phyloP scores from a whole-genome alignment of 2,113 vertebrate species.

The Hypocryptadius cinnamomeus region DNA sequence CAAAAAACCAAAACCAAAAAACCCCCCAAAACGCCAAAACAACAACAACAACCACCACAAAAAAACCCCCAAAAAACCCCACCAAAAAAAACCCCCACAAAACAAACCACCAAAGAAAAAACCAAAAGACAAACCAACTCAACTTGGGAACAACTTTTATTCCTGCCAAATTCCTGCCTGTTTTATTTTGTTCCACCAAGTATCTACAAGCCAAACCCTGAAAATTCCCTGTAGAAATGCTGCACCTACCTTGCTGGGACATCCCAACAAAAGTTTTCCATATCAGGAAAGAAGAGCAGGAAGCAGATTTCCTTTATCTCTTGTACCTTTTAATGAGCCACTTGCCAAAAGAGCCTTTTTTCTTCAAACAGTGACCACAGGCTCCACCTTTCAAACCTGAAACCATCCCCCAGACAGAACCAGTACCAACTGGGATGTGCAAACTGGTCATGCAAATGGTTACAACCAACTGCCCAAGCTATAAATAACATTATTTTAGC shows the following conservation, averaged over 20 bases:
- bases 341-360: background rate
- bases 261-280: background rate
- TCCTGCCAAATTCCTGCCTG: no score
- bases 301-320: background rate
- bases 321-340: background rate
- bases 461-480: no score
- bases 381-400: background rate
- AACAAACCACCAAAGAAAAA: background rate
- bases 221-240: background rate
- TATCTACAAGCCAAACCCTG: background rate
- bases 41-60: no score
- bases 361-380: background rate
- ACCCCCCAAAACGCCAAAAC: no score
- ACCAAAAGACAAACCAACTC: background rate
- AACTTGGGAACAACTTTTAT: background rate
- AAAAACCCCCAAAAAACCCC: no score
- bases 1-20: background rate
- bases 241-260: background rate
- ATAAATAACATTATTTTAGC: background rate
- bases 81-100: no score
- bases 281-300: background rate
- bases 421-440: background rate
- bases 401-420: fast-evolving
- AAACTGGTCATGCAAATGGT: background rate
- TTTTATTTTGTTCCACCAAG: background rate